A percentile compares a stretch with the other conserved stretches of the same genome.
These are phyloP conservation scores for Apeira syringaria DNA, from an alignment of 2,888 invertebrate genomes.

Conservation along the genomic window DNA sequence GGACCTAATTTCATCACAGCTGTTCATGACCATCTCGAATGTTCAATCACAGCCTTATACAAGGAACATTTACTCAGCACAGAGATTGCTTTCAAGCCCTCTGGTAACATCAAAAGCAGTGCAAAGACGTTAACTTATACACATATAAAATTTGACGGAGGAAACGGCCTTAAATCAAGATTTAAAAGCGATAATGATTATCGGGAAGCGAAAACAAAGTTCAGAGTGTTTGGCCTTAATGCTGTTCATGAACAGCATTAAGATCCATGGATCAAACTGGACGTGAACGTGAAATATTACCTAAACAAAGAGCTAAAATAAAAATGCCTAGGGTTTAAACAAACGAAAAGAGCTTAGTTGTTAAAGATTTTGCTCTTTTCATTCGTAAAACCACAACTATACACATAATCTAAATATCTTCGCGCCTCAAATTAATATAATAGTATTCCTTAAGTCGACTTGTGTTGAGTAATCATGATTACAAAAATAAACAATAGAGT, in stretches of 20 bases:
- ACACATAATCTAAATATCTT: too few relatives aligned
- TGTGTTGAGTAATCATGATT: too few relatives aligned
- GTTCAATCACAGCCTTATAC: neutral
- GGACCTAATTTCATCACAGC: conserved; percentile 16
- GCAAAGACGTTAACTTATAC: neutral
- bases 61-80: conserved; percentile 9
- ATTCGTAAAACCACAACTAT: too few relatives aligned
- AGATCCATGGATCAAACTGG: conserved; percentile 2
- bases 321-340: neutral
- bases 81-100: neutral
- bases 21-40: conserved; percentile 6
- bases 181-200: conserved; percentile 7
- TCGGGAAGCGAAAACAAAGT: conserved; percentile 15
- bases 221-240: conserved; percentile 4
- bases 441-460: too few relatives aligned
- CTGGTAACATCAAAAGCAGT: conserved; percentile 1
- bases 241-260: too few relatives aligned
- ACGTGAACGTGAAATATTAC: conserved; percentile 5
- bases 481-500: too few relatives aligned
- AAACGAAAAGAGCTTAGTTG: too few relatives aligned
- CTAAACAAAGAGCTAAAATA: conserved; percentile 8
- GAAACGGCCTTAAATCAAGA: conserved; percentile 3
- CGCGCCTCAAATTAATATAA: too few relatives aligned
- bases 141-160: conserved; percentile 1
- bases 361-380: too few relatives aligned